Evolutionary conservation across 37 sponge, comb jelly and placozoan species (phyloP), one percentile per base, ranked within the genome.

Genomic region (Tethya wilhelma): DNA sequence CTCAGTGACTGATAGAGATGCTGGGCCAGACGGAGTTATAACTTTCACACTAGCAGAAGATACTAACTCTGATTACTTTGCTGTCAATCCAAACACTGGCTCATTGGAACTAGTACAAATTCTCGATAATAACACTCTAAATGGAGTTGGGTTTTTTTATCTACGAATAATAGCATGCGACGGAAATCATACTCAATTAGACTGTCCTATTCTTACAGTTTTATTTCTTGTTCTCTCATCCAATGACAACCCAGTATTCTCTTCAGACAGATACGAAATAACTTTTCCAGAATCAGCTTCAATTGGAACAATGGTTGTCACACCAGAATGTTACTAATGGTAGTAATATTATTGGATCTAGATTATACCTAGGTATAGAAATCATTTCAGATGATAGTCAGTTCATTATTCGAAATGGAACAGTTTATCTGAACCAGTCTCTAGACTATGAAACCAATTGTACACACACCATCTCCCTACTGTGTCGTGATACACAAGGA

Each of bases 231-330:
- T 67, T 25, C 19, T 56, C 6, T 31, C 56, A 31, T 42, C 66
- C 37, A 79, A 79, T 79, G 79, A 79, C 4, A 64, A 30, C 39
- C 79, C 79, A 12, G 28, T 3, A 19, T 79, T 79, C 36, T 67
- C 79, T 34, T 28, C 44, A 49, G 39, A 64, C 22, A 43, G 20
- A 22, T 79, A 79, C 62, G 23, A 22, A 7, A 39, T 69, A 8
- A 40, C 71, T 29, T 26, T 40, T 19, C 31, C 43, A 9, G 81
- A 70, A 29, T 59, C 55, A 60, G 31, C 39, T 38, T 5, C 64
- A 25, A 26, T 59, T 2, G 34, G 46, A 14, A 25, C 28, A 9
- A 9, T 44, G 9, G 2, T 63, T 63, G 64, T 23, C n/a, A 64
- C 31, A 58, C 65, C 41, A 40, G 9, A 33, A 43, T 64, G 65